Evolutionary conservation across 2,113 vertebrate genomes (phyloP).

Genomic region (Perca fluviatilis): DNA sequence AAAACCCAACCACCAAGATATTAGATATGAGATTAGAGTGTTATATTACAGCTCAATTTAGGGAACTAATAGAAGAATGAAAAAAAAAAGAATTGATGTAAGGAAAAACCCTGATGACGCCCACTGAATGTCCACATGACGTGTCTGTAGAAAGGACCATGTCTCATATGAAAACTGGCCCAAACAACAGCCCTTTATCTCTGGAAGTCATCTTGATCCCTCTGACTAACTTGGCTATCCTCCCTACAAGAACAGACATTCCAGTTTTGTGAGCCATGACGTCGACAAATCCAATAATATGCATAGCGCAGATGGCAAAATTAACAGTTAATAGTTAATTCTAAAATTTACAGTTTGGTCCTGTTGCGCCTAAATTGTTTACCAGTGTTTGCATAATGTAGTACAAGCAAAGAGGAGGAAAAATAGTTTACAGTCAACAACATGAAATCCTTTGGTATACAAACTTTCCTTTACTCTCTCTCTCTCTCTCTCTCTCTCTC

Average conservation of each 20-base stretch:
- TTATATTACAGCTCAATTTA: background rate
- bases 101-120: background rate
- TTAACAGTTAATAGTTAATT: background rate
- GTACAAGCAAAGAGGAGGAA: conserved; percentile 26
- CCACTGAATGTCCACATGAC: background rate
- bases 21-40: background rate
- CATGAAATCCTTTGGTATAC: conserved; percentile 2
- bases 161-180: background rate
- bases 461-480: background rate
- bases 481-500: background rate
- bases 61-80: background rate
- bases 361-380: conserved; percentile 19
- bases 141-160: background rate
- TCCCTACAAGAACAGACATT: background rate
- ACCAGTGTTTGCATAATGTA: conserved; percentile 21
- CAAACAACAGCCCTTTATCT: background rate
- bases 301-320: background rate
- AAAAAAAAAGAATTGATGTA: background rate
- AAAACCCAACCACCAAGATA: background rate
- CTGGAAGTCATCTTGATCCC: background rate
- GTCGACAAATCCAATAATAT: conserved; percentile 6
- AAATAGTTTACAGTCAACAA: conserved; percentile 25
- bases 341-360: conserved; percentile 7
- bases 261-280: background rate
- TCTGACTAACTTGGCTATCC: background rate